Evolutionary conservation across 64 coral and sea anemone species (phyloP).

Genomic region (Actinia equina): DNA sequence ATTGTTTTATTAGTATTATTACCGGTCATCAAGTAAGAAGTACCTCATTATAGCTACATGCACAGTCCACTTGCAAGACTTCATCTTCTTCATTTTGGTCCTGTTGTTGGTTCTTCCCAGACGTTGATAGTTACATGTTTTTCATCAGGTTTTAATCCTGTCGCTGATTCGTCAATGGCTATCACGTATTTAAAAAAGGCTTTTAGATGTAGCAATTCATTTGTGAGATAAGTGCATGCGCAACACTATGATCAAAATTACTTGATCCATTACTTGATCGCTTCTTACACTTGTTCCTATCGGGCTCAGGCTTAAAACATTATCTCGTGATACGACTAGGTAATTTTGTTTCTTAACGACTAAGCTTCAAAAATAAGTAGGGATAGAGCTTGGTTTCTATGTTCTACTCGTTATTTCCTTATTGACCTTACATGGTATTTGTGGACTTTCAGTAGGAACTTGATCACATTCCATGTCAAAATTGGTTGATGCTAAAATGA

Average conservation of each 20-base stretch:
- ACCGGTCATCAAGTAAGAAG: not conserved
- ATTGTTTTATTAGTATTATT: no score
- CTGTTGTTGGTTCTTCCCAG: constrained; percentile 3
- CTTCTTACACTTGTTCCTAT: no score
- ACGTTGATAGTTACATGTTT: constrained; percentile 20
- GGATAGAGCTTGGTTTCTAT: no score
- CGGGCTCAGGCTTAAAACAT: no score
- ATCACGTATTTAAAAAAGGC: not conserved
- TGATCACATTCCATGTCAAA: constrained; percentile 63
- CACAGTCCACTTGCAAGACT: constrained; percentile 39
- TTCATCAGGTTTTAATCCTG: constrained; percentile 2
- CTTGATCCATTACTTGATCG: no score
- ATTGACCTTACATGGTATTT: constrained; percentile 43
- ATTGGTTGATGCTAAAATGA: not conserved
- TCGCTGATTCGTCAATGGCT: constrained; percentile 9
- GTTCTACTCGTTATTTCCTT: no score
- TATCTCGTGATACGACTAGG: no score
- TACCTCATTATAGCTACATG: constrained; percentile 77
- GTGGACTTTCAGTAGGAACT: constrained; percentile 34
- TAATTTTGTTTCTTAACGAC: no score
- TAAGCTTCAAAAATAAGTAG: no score
- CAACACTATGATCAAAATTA: no score
- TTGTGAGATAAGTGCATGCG: not conserved
- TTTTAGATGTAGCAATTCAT: not conserved
- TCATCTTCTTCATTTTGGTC: not conserved